Evolutionary conservation across 2,113 vertebrate genomes (phyloP).

Genomic region (Pyxicephalus adspersus): DNA sequence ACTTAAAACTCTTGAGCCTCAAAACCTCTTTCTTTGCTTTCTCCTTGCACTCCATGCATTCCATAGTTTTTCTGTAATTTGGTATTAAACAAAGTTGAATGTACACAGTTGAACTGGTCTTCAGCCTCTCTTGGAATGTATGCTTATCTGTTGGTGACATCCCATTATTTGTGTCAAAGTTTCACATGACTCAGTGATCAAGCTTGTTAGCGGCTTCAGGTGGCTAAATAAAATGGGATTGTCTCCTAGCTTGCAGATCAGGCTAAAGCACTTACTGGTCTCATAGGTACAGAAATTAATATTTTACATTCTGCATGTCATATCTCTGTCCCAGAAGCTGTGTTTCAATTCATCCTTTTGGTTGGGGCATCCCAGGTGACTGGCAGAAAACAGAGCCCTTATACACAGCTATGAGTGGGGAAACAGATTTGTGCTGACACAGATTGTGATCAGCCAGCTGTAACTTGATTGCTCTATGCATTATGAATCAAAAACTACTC

Average conservation of each 20-base stretch:
- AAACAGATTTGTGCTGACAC: slow-evolving; percentile 55
- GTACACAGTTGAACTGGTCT: neutral
- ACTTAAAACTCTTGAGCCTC: too few relatives aligned
- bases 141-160: neutral
- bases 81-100: neutral
- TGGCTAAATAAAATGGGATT: slow-evolving; percentile 12
- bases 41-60: too few relatives aligned
- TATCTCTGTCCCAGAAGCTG: slow-evolving; percentile 13
- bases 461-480: slow-evolving; percentile 52
- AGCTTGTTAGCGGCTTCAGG: slow-evolving; percentile 16
- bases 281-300: slow-evolving; percentile 26
- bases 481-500: slow-evolving; percentile 44
- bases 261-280: neutral
- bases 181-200: neutral
- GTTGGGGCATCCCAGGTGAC: slow-evolving; percentile 38
- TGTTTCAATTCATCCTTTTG: neutral
- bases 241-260: neutral
- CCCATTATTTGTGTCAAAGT: neutral
- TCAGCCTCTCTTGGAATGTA: neutral
- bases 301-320: slow-evolving; percentile 27
- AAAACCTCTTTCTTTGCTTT: too few relatives aligned
- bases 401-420: neutral
- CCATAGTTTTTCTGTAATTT: too few relatives aligned
- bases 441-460: slow-evolving; percentile 44
- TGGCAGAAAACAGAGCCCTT: neutral